Evolutionary conservation across 2,888 invertebrate species (phyloP).

Genomic region (Germaria angustata): DNA sequence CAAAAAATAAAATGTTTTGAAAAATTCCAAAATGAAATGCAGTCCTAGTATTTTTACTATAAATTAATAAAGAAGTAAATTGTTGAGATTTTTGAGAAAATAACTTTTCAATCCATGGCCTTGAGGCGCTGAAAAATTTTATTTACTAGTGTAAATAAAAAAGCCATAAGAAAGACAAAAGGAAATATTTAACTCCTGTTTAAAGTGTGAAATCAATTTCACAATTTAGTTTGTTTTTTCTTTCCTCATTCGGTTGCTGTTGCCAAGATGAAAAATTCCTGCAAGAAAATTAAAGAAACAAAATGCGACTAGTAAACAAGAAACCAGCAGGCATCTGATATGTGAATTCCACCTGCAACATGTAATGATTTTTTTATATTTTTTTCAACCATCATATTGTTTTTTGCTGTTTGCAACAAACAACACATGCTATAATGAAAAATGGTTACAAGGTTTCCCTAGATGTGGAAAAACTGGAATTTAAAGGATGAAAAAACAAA

Average conservation of each 20-base stretch:
- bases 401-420: slow-evolving; percentile 2
- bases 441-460: slow-evolving; percentile 66
- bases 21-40: background rate
- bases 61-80: slow-evolving; percentile 36
- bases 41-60: background rate
- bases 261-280: slow-evolving; percentile 45
- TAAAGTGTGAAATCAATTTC: slow-evolving; percentile 53
- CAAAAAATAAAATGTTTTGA: background rate
- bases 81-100: slow-evolving; percentile 5
- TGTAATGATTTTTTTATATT: slow-evolving; percentile 43
- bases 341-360: slow-evolving; percentile 62
- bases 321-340: slow-evolving; percentile 44
- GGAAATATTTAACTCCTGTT: slow-evolving; percentile 32
- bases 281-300: slow-evolving; percentile 18
- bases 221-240: slow-evolving; percentile 14
- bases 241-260: background rate
- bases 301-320: slow-evolving; percentile 10
- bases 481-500: slow-evolving; percentile 53
- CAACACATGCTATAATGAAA: slow-evolving; percentile 57
- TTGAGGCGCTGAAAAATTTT: slow-evolving; percentile 1
- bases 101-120: slow-evolving; percentile 5
- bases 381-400: background rate
- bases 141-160: background rate
- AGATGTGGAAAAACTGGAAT: slow-evolving; percentile 61
- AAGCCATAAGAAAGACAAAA: background rate